Conservation (phyloP, 2,888 invertebrate genomes). For the Ennomos fuscantarius region DNA sequence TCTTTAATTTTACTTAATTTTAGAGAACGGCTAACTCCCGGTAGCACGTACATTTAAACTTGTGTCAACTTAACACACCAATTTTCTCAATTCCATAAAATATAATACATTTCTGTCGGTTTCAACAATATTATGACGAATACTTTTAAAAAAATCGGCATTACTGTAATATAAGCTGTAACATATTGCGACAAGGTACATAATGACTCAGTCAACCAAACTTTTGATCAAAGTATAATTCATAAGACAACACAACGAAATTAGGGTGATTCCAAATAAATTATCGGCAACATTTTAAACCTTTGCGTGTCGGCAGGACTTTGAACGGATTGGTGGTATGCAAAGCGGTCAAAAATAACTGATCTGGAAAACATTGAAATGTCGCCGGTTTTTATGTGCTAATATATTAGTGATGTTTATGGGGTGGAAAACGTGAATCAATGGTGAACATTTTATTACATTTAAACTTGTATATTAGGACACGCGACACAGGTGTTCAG, state of each 20-base stretch:
- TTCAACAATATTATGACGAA: too few species aligned
- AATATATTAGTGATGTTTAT: constrained; percentile 11
- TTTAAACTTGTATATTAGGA: background rate
- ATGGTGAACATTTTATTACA: background rate
- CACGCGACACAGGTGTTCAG: constrained; percentile 1
- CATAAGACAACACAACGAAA: constrained; percentile 15
- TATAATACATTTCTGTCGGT: too few species aligned
- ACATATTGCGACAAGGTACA: constrained; percentile 11
- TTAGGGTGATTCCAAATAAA: constrained; percentile 14
- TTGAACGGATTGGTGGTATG: constrained; percentile 77
- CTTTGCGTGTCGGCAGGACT: constrained; percentile 65
- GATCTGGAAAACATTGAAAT: constrained; percentile 61
- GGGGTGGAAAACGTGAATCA: background rate
- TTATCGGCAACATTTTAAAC: constrained; percentile 47
- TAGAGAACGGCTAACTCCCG: too few species aligned
- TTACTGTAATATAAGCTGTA: too few species aligned
- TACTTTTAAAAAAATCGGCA: too few species aligned
- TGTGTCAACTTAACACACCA: too few species aligned
- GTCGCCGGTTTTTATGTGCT: constrained; percentile 21
- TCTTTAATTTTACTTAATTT: too few species aligned
- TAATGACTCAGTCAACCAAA: background rate
- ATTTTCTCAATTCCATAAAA: too few species aligned
- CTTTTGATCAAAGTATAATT: constrained; percentile 16
- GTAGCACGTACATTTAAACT: too few species aligned
- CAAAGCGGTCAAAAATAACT: constrained; percentile 66